A percentile compares a stretch with the other conserved stretches of the same genome.
phyloP scores from a whole-genome alignment of 2,797 vertebrate species.

The Syncerus caffer region DNA sequence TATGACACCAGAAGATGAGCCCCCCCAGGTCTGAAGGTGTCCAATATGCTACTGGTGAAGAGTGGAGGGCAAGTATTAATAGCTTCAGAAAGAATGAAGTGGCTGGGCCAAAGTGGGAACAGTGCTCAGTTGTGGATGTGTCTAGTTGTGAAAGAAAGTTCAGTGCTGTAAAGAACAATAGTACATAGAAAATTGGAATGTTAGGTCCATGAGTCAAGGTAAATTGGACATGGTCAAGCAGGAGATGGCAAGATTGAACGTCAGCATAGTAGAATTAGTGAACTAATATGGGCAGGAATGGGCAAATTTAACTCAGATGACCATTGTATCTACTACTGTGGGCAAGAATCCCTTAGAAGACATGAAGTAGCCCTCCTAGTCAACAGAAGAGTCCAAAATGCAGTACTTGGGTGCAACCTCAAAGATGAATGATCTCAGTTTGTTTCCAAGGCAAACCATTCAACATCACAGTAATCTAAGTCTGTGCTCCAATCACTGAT shows the following conservation, averaged over 20 bases:
- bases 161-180: neutral
- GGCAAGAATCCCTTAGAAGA: neutral
- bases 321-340: neutral
- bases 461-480: neutral
- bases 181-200: neutral
- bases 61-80: neutral
- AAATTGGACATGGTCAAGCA: neutral
- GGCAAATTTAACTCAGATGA: neutral
- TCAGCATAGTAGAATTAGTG: neutral
- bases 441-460: neutral
- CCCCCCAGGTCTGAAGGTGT: neutral
- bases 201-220: neutral
- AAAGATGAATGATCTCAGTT: neutral
- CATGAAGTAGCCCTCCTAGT: neutral
- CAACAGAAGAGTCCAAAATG: neutral
- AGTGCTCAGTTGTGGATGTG: neutral
- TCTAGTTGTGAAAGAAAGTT: neutral
- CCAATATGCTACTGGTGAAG: neutral
- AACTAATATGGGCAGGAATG: neutral
- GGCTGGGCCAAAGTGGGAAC: neutral
- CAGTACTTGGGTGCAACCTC: neutral
- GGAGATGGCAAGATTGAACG: neutral
- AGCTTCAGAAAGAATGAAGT: neutral
- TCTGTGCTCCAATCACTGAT: neutral
- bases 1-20: neutral